phyloP scores from a whole-genome alignment of 2,113 vertebrate species.

The Oenanthe oenanthe region DNA sequence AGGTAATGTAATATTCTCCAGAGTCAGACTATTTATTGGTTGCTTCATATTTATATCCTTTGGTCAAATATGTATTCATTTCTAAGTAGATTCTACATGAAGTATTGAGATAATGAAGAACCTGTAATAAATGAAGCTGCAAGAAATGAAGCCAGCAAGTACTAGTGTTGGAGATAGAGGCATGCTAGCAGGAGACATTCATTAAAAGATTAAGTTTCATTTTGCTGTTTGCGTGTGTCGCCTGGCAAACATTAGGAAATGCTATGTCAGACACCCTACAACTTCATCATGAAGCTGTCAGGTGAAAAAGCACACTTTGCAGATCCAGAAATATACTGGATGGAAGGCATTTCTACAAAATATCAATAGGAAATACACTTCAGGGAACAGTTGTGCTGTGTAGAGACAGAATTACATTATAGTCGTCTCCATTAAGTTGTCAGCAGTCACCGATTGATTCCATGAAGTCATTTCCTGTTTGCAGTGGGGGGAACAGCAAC shows the following conservation, averaged over 20 bases:
- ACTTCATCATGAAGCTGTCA: background rate
- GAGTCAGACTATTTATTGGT: background rate
- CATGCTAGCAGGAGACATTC: background rate
- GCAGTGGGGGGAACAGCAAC: background rate
- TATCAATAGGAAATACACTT: slow-evolving; percentile 23
- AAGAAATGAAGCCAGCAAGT: background rate
- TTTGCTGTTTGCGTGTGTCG: background rate
- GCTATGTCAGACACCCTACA: background rate
- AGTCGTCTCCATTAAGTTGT: background rate
- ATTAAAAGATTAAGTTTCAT: background rate
- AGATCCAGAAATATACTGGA: background rate
- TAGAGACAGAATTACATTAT: slow-evolving; percentile 1
- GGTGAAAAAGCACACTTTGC: background rate
- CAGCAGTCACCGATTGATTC: background rate
- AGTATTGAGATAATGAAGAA: background rate
- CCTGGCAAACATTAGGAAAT: background rate
- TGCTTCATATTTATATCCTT: background rate
- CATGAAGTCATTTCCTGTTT: slow-evolving; percentile 44
- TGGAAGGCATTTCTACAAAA: slow-evolving; percentile 21
- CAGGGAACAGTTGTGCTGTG: background rate
- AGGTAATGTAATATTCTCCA: background rate
- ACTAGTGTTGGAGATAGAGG: background rate
- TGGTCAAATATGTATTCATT: background rate
- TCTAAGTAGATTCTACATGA: background rate
- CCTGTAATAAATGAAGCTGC: background rate